Evolutionary conservation across 2,888 invertebrate species (phyloP).

Genomic region (Chrysotoxum bicinctum): DNA sequence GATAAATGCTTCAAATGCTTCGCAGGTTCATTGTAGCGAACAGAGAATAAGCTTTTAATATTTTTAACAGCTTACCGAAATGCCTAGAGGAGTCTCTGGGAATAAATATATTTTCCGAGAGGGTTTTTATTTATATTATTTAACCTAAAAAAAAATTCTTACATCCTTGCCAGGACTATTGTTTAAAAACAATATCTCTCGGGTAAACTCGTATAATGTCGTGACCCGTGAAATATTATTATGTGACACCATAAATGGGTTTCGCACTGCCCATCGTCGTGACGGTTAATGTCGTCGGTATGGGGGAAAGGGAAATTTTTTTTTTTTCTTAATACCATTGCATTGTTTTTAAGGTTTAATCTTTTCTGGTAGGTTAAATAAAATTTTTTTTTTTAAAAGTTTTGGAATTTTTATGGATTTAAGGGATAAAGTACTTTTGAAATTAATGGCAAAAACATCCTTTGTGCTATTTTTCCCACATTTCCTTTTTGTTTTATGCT

Average conservation of each 20-base stretch:
- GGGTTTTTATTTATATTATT: not conserved
- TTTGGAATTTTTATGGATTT: not conserved
- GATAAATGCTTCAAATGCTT: conserved; percentile 16
- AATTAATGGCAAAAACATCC: no score
- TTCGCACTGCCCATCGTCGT: not conserved
- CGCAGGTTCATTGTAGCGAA: not conserved
- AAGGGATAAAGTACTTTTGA: no score
- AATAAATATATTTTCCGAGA: not conserved
- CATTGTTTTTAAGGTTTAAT: conserved; percentile 1
- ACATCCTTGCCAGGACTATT: not conserved
- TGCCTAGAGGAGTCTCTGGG: not conserved
- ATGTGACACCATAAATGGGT: conserved; percentile 12
- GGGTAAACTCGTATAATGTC: not conserved
- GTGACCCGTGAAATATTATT: conserved; percentile 17
- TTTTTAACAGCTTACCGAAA: not conserved
- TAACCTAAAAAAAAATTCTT: no score
- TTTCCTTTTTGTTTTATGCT: no score
- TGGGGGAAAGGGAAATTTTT: not conserved
- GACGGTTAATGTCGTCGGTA: no score
- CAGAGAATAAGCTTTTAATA: conserved; percentile 1
- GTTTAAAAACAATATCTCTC: conserved; percentile 8
- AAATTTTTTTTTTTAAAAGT: not conserved
- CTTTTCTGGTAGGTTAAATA: not conserved
- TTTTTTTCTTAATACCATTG: not conserved
- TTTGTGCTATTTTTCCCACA: no score